Conservation (phyloP, 1,140 invertebrate species). For the Drosophila sturtevanti region DNA sequence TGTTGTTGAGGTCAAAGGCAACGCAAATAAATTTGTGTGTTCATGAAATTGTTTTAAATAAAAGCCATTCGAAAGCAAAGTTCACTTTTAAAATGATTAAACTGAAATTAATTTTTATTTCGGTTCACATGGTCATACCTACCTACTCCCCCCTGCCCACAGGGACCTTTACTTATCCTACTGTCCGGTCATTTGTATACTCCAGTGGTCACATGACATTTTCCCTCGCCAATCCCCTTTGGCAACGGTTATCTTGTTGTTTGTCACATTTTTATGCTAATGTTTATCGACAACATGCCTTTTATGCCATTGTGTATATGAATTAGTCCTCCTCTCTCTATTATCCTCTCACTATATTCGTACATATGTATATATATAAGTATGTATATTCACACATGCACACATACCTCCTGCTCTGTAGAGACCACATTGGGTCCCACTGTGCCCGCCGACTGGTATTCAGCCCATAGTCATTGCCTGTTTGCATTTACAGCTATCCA, state of each 20-base stretch:
- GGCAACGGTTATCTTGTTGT: constrained; percentile 41
- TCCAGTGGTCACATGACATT: constrained; percentile 33
- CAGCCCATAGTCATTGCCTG: constrained; percentile 12
- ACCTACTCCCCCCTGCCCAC: not conserved
- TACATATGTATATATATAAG: not conserved
- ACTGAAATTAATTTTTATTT: constrained; percentile 75
- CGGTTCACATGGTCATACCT: constrained; percentile 7
- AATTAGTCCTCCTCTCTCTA: constrained; percentile 16
- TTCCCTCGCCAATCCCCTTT: not conserved
- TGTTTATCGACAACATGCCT: constrained; percentile 69
- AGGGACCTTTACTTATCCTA: no score
- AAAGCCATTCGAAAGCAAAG: constrained; percentile 59
- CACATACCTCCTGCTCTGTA: not conserved
- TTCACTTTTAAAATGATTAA: constrained; percentile 79
- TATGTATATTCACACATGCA: not conserved
- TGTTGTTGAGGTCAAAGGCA: constrained; percentile 37
- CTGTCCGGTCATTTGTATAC: not conserved
- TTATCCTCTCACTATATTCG: not conserved
- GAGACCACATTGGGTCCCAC: not conserved
- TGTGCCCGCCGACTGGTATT: not conserved
- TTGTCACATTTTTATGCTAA: constrained; percentile 77
- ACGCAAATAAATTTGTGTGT: constrained; percentile 47
- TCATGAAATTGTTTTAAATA: constrained; percentile 72
- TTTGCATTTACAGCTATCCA: constrained; percentile 52
- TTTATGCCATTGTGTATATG: constrained; percentile 51